These are phyloP conservation scores for Stomatorhinus walkeri DNA, from an alignment of 2,797 vertebrate genomes.

Conservation along the genomic window DNA sequence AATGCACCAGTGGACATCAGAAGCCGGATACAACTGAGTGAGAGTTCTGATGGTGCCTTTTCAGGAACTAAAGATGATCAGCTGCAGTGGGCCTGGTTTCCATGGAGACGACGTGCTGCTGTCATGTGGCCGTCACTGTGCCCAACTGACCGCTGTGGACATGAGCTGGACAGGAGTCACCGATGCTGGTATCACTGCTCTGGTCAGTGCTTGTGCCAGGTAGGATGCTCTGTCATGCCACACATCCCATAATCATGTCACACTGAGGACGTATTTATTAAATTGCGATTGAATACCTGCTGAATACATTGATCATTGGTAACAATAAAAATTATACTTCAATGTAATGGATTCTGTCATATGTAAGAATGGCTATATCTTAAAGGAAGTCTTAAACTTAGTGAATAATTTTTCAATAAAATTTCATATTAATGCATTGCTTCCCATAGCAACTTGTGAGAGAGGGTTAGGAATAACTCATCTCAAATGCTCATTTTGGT, in stretches of 20 bases:
- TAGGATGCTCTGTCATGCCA: constrained; percentile 26
- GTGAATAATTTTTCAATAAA: not conserved
- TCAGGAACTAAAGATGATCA: constrained; percentile 53
- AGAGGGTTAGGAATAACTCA: not conserved
- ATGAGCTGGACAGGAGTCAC: constrained; percentile 54
- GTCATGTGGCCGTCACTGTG: constrained; percentile 42
- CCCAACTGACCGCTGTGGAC: constrained; percentile 40
- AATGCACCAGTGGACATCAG: not conserved
- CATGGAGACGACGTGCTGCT: constrained; percentile 44
- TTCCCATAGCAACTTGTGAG: not conserved
- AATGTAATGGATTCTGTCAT: not conserved
- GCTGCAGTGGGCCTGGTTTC: constrained; percentile 44
- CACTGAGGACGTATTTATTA: not conserved
- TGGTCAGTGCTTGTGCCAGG: constrained; percentile 37
- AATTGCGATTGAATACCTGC: not conserved
- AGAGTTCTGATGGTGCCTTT: not conserved
- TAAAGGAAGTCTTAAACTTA: not conserved
- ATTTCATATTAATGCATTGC: not conserved
- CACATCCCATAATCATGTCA: not conserved
- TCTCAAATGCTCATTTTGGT: not conserved
- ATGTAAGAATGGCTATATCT: not conserved
- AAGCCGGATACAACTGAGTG: not conserved
- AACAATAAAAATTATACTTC: not conserved
- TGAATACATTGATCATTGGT: not conserved
- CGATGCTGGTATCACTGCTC: constrained; percentile 44